Base-by-base conservation (phyloP, 2,888 invertebrate species). In the Marronus borbonicus region DNA sequence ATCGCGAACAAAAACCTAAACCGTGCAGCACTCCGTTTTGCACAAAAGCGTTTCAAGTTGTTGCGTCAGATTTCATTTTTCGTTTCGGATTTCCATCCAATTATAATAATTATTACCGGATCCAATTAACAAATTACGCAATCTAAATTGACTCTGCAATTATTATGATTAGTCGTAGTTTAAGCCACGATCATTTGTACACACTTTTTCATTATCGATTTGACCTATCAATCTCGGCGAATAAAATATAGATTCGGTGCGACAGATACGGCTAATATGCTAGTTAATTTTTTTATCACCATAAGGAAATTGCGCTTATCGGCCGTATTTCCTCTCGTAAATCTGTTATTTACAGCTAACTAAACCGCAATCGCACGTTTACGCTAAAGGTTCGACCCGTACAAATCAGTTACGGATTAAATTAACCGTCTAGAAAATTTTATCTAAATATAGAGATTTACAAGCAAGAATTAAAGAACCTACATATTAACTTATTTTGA, bases 311-410 rank as follows among this genome's bases (percentile, higher is more conserved):
- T 55, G 52, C 28, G 28, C 28, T 70, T 70, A 70, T 70, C 69
- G 69, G 28, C n/a, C 28, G 69, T 70, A 70, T 70, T 70, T 70
- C 69, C 69, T 70, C 52, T 70, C 69, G 17, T 52, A 52, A 50
- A 70, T n/a, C 36, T 31, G 55, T 70, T 70, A 70, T 68, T 68
- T 65, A 65, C 17, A 8, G n/a, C 52, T 52, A 52, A 14, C 52
- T 17, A 52, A 52, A 52, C 52, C 52, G 52, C 52, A 52, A 52
- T 7, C n/a, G 52, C 52, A 3, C 17, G n/a, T 52, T 52, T 17
- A 52, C 17, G n/a, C 5, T 5, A 52, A 14, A 14, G 17, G n/a
- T 52, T 17, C 52, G 1, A n/a, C 17, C 5, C 0, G 52, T n/a
- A 7, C 0, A 52, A 7, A n/a, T 52, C n/a, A n/a, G 14, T 52